Percentiles rank a stretch among this genome's conserved stretches.
These are phyloP conservation scores for Recurvirostra avosetta DNA, from an alignment of 2,113 vertebrate species.

Conservation along the genomic window DNA sequence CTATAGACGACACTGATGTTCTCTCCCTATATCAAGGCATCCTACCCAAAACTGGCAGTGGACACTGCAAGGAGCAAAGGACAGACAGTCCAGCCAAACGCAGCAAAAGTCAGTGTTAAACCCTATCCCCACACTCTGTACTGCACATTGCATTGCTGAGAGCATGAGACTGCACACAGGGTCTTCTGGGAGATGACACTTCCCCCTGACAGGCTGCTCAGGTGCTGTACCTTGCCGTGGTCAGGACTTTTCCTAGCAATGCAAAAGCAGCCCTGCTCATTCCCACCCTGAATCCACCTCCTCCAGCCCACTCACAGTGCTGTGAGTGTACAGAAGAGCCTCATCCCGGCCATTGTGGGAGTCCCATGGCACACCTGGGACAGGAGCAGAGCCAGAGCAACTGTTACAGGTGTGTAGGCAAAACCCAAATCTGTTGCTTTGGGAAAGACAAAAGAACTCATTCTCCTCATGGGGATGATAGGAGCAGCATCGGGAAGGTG, in stretches of 20 bases:
- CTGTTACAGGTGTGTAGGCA: background rate
- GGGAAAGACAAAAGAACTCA: background rate
- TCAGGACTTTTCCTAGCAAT: background rate
- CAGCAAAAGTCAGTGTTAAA: background rate
- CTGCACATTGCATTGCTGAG: background rate
- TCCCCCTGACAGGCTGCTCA: background rate
- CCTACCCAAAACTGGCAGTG: background rate
- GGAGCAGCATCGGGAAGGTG: background rate
- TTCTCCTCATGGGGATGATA: background rate
- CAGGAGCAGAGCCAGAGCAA: background rate
- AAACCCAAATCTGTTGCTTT: background rate
- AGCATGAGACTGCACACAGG: fast-evolving
- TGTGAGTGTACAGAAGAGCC: background rate
- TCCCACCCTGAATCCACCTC: background rate
- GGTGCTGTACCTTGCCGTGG: background rate
- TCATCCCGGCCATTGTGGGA: background rate
- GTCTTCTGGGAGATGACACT: background rate
- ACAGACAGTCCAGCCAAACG: background rate
- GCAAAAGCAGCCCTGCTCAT: background rate
- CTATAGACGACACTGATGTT: background rate
- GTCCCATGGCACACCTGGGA: background rate
- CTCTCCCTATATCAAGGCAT: background rate
- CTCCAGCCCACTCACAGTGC: background rate
- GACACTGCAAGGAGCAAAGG: background rate
- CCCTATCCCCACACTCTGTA: background rate